Evolutionary conservation across 1,140 invertebrate species (phyloP).

Genomic region (Drosophila watanabei): DNA sequence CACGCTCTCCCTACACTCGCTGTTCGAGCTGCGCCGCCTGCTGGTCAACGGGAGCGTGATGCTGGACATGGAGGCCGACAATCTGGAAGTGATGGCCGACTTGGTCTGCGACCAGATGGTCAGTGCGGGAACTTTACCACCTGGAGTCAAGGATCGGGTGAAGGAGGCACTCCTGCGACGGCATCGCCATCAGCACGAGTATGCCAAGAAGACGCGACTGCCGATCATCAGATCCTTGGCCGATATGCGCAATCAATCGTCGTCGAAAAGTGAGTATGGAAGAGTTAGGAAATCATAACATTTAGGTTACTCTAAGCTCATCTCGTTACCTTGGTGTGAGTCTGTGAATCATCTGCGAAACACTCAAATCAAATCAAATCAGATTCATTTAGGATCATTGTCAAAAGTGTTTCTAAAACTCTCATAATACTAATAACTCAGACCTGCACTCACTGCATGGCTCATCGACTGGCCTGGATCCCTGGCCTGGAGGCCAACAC

Average conservation of each 20-base stretch:
- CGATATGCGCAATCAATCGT: conserved; percentile 98
- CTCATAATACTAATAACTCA: conserved; percentile 46
- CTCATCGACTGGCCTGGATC: conserved; percentile 53
- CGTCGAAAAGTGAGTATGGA: conserved; percentile 95
- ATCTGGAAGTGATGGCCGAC: conserved; percentile 95
- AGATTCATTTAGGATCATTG: conserved; percentile 43
- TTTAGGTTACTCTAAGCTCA: conserved; percentile 50
- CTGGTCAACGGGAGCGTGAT: conserved; percentile 96
- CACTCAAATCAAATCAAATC: conserved; percentile 19
- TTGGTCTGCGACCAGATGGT: conserved; percentile 97
- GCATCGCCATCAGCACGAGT: conserved; percentile 98
- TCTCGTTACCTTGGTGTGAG: conserved; percentile 65
- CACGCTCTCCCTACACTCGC: conserved; percentile 95
- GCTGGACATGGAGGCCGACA: conserved; percentile 95
- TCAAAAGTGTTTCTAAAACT: conserved; percentile 65
- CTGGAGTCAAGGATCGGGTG: conserved; percentile 92
- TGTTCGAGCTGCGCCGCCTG: conserved; percentile 95
- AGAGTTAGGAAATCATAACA: not conserved
- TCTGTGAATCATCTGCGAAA: conserved; percentile 41
- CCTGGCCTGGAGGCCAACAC: conserved; percentile 77
- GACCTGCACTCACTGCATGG: conserved; percentile 69
- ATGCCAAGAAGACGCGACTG: conserved; percentile 92
- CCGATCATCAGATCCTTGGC: conserved; percentile 98
- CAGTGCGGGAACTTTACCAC: conserved; percentile 90
- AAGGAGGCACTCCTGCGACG: conserved; percentile 95